Percentiles rank a stretch among this genome's conserved stretches.
Evolutionary conservation across 2,888 invertebrate genomes (phyloP).

Genomic region (Agrenia bidenticulata): DNA sequence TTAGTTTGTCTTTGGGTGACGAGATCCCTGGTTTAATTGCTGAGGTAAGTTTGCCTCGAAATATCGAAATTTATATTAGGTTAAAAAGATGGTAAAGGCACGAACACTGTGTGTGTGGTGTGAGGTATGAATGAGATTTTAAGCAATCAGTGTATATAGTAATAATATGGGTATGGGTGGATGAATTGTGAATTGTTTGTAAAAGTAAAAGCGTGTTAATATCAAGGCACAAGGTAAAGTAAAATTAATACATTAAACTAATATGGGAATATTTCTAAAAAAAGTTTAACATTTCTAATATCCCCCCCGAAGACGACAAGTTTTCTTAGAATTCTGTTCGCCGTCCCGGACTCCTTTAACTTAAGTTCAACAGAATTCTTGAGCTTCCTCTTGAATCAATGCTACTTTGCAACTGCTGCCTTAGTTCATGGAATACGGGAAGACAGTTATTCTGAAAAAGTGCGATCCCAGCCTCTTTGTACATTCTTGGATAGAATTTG

Average conservation of each 20-base stretch:
- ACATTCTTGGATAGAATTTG: constrained; percentile 38
- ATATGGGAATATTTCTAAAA: constrained; percentile 2
- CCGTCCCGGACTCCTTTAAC: constrained; percentile 43
- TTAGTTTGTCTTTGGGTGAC: constrained; percentile 41
- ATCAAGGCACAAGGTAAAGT: neutral
- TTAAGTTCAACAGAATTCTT: constrained; percentile 40
- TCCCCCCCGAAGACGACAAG: constrained; percentile 37
- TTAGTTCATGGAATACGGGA: constrained; percentile 30
- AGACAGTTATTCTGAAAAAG: constrained; percentile 8
- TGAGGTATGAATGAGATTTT: too few relatives aligned
- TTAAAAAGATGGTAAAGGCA: too few relatives aligned
- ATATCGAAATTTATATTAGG: too few relatives aligned
- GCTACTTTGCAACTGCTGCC: constrained; percentile 25
- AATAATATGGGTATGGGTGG: too few relatives aligned
- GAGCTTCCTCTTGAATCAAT: constrained; percentile 38
- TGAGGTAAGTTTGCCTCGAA: too few relatives aligned
- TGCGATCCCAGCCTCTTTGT: constrained; percentile 33
- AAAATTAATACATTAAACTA: neutral
- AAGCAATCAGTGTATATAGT: too few relatives aligned
- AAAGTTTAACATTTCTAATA: too few relatives aligned
- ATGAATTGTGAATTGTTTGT: too few relatives aligned
- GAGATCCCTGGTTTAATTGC: constrained; percentile 38
- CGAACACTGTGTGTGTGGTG: too few relatives aligned
- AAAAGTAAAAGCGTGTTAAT: too few relatives aligned
- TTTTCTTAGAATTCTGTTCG: constrained; percentile 47